Base-by-base conservation (phyloP, 2,888 invertebrate species). In the Synergus itoensis region DNA sequence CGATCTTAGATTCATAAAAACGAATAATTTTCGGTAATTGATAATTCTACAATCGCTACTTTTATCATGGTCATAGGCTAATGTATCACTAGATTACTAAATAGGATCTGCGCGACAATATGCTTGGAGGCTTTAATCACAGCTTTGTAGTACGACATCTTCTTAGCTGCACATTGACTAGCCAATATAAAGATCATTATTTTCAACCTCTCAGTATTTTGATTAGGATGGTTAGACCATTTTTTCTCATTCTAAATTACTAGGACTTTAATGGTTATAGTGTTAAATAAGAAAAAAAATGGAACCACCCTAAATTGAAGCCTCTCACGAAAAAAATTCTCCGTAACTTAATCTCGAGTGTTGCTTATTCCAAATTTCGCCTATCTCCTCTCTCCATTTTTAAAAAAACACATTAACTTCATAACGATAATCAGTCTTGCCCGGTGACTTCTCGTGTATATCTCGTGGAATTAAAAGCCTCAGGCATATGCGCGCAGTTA, bases 51-150 rank as follows among this genome's bases (percentile, higher is more conserved):
- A 65, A 60, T 40, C 8, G 21, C 79, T 45, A 57, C 62, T 4
- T 62, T 79, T 83, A 84, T 81, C 77, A 78, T 78, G 78, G 78
- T 81, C 82, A 75, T 84, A 85, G 79, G 79, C 83, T 83, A 85
- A 83, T 82, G 79, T 80, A 82, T 82, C 81, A 82, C 80, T 81
- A 86, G 85, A 81, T 82, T 86, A 88, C 87, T 88, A 89, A 84
- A 88, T 88, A 90, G 88, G 87, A 89, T 87, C 88, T 89, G 89
- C 90, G 89, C 88, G 88, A 84, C 86, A 88, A 89, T 91, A 90
- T 91, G 90, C 91, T 87, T 87, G 87, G 89, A 90, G 90, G 90
- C 90, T 91, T 88, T 87, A 88, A 91, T 91, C 91, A 91, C 91
- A 91, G 91, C 89, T 88, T 89, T 87, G 88, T 91, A 90, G 90